Percentiles rank a stretch among this genome's conserved stretches.
These are phyloP conservation scores for Drosophila bunnanda DNA, from an alignment of 2,888 invertebrate genomes.

Conservation along the genomic window DNA sequence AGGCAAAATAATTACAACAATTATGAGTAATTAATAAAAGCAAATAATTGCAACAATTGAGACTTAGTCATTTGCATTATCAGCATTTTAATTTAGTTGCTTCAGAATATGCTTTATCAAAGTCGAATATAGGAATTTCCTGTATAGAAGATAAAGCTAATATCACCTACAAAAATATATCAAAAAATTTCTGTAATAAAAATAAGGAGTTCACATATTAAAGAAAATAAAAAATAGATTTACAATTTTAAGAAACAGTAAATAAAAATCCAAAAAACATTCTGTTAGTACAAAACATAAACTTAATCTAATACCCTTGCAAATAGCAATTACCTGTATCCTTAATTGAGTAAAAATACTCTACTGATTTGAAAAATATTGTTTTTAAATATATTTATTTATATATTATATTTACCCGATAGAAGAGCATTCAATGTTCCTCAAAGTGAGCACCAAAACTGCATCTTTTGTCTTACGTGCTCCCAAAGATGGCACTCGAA, in stretches of 20 bases:
- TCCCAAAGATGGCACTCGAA: conserved; percentile 33
- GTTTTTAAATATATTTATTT: too few species aligned
- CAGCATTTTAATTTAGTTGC: background rate
- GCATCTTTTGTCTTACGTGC: conserved; percentile 30
- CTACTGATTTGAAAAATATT: too few species aligned
- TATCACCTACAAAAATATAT: background rate
- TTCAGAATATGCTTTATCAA: background rate
- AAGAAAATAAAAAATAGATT: background rate
- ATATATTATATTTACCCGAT: background rate
- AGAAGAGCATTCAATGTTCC: conserved; percentile 27
- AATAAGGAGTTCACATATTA: background rate
- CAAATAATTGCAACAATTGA: background rate
- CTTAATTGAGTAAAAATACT: background rate
- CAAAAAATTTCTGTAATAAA: background rate
- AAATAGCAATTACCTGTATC: too few species aligned
- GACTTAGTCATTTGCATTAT: background rate
- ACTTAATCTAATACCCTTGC: background rate
- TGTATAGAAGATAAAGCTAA: background rate
- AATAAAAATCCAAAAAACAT: background rate
- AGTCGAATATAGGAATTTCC: background rate
- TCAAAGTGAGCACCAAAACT: background rate
- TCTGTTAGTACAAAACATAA: background rate
- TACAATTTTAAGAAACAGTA: background rate
- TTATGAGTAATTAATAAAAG: background rate
- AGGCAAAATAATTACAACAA: background rate